These are phyloP conservation scores for Nomada fucata DNA, from an alignment of 2,888 invertebrate species.

Conservation along the genomic window DNA sequence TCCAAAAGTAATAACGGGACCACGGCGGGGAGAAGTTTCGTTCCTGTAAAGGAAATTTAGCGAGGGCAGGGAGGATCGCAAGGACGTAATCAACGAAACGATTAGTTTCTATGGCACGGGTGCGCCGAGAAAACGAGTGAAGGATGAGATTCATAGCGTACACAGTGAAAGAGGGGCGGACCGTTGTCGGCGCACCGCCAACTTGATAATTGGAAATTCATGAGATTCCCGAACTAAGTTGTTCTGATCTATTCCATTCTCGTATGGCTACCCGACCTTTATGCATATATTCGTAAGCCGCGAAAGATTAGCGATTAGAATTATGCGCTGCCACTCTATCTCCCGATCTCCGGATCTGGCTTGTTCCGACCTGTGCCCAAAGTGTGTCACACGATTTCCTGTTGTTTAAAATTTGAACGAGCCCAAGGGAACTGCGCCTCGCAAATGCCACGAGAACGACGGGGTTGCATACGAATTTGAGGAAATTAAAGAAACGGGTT, in stretches of 20 bases:
- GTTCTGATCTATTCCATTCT: slow-evolving; percentile 75
- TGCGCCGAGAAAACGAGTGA: slow-evolving; percentile 18
- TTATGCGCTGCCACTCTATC: slow-evolving; percentile 1
- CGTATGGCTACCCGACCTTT: slow-evolving; percentile 52
- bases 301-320: slow-evolving; percentile 47
- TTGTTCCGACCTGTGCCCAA: not conserved
- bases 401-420: not conserved
- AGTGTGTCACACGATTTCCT: slow-evolving; percentile 1
- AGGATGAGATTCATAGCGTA: slow-evolving; percentile 56
- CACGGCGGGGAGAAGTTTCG: too few species aligned
- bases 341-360: not conserved
- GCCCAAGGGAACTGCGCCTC: not conserved
- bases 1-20: not conserved
- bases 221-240: slow-evolving; percentile 80
- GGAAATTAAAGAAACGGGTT: too few species aligned
- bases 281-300: slow-evolving; percentile 30
- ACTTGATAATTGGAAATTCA: slow-evolving; percentile 81
- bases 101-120: slow-evolving; percentile 56
- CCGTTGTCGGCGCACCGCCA: slow-evolving; percentile 71
- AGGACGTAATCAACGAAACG: slow-evolving; percentile 43
- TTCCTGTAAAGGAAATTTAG: not conserved
- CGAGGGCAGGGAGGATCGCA: not conserved
- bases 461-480: too few species aligned
- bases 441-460: not conserved
- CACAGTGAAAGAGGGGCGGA: slow-evolving; percentile 53